A percentile compares a stretch with the other conserved stretches of the same genome.
Conservation (phyloP, 2,113 vertebrate genomes). For the Monopterus albus region DNA sequence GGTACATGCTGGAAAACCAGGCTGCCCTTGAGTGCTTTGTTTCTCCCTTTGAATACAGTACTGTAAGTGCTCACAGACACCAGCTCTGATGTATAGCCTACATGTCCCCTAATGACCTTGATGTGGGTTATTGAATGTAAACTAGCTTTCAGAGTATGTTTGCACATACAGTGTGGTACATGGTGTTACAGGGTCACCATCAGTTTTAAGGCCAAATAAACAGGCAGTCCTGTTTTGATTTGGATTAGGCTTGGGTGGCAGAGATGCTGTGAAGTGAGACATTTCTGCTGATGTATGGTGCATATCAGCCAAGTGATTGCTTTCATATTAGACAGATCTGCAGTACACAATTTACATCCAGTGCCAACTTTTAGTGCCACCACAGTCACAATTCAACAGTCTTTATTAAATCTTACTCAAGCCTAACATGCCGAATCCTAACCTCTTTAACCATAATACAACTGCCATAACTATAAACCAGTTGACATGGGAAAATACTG, state of each 20-base stretch:
- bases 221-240: slow-evolving; percentile 46
- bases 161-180: slow-evolving; percentile 37
- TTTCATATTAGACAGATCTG: background rate
- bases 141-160: slow-evolving; percentile 69
- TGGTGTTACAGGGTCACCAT: slow-evolving; percentile 46
- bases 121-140: slow-evolving; percentile 69
- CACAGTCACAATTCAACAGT: too few relatives aligned
- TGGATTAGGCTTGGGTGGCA: background rate
- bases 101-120: slow-evolving; percentile 72
- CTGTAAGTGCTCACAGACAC: slow-evolving; percentile 47
- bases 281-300: background rate
- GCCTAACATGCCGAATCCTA: too few relatives aligned
- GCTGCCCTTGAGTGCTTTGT: slow-evolving; percentile 46
- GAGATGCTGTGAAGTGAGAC: background rate
- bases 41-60: slow-evolving; percentile 51
- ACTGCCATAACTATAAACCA: too few relatives aligned
- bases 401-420: too few relatives aligned
- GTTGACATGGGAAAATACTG: too few relatives aligned
- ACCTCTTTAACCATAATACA: too few relatives aligned
- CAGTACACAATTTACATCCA: background rate
- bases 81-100: slow-evolving; percentile 74
- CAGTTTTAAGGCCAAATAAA: slow-evolving; percentile 48
- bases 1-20: slow-evolving; percentile 14
- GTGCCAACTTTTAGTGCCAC: too few relatives aligned
- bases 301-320: background rate